A percentile compares a stretch with the other conserved stretches of the same genome.
phyloP scores from a whole-genome alignment of 30 jellyfish, hydroid and myxozoan species.

The Cassiopea xamachana region DNA sequence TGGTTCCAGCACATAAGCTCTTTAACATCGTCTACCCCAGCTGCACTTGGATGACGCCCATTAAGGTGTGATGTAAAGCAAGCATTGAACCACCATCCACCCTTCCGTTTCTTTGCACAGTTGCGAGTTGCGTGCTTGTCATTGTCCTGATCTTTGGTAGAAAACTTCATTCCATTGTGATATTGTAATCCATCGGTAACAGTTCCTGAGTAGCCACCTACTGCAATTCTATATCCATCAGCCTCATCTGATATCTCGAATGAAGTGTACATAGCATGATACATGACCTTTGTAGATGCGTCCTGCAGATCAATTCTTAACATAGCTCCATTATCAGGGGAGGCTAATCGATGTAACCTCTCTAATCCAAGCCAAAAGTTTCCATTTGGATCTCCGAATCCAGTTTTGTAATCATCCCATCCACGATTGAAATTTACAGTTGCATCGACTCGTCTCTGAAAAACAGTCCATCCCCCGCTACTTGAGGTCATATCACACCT shows the following conservation, averaged over 20 bases:
- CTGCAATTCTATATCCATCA: constrained; percentile 24
- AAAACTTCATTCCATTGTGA: constrained; percentile 24
- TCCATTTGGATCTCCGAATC: no score
- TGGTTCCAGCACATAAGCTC: background rate
- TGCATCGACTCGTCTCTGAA: constrained; percentile 44
- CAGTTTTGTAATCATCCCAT: constrained; percentile 35
- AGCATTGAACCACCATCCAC: constrained; percentile 49
- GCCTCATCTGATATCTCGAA: constrained; percentile 49
- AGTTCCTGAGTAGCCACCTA: constrained; percentile 40
- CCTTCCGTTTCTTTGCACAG: constrained; percentile 24
- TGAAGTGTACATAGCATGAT: constrained; percentile 4
- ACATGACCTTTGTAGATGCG: background rate
- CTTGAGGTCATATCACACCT: constrained; percentile 53
- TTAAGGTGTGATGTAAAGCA: constrained; percentile 28
- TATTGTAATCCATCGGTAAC: constrained; percentile 7
- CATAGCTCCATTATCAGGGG: constrained; percentile 35
- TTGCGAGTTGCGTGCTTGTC: background rate
- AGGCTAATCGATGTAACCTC: constrained; percentile 30
- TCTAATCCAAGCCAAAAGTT: no score
- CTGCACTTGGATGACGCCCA: constrained; percentile 10
- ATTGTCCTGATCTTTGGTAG: constrained; percentile 37
- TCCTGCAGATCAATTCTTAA: constrained; percentile 26
- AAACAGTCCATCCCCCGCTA: constrained; percentile 65
- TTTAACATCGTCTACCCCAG: background rate
- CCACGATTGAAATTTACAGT: constrained; percentile 36